Evolutionary conservation across 2,888 invertebrate genomes (phyloP), one percentile per base, ranked within the genome.

Genomic region (Lithophane ornitopus): DNA sequence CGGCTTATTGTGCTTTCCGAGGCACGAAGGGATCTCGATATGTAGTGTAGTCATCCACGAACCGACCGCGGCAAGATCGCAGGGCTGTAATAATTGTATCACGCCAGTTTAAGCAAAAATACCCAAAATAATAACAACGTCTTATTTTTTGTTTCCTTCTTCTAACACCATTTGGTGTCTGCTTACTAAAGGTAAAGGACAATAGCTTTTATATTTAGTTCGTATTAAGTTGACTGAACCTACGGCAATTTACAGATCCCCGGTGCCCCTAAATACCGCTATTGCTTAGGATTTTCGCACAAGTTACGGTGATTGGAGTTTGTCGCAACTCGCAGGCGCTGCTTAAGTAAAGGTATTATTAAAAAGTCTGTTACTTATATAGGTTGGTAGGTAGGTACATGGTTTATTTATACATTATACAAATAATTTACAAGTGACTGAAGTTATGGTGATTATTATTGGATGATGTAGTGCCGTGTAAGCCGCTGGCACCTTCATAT

Each of bases 261-360:
- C 41, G 16, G 70, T 62, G 80, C 49, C 56, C 46, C 61, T 82
- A 56, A 74, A 77, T 71, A 79, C 70, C 67, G 74, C 39, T 59
- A 74, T 82, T 69, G 79, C 67, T 82, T 71, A 76, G 61, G 65
- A 69, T 76, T 84, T 83, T 77, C 69, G 70, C 63, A 80, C 59
- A 70, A 73, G 66, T 74, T 83, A 84, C 80, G 59, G 75, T 76
- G 46, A 76, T 78, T 77, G 73, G 70, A 73, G 73, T 71, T 73
- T 69, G 74, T 77, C 69, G 70, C 34, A 34, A 34, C 34, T 34
- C 4, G 34, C 49, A 56, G 59, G 46, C 22, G 26, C 34, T 34
- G 59, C 65, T 59, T 39, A 34, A 62, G 54, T 41, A 54, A 59
- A 44, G 1, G 19, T 67, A 76, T 66, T 73, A 56, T 62, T 41